These are phyloP conservation scores for Xanthia togata DNA, from an alignment of 2,888 invertebrate species.

Conservation along the genomic window DNA sequence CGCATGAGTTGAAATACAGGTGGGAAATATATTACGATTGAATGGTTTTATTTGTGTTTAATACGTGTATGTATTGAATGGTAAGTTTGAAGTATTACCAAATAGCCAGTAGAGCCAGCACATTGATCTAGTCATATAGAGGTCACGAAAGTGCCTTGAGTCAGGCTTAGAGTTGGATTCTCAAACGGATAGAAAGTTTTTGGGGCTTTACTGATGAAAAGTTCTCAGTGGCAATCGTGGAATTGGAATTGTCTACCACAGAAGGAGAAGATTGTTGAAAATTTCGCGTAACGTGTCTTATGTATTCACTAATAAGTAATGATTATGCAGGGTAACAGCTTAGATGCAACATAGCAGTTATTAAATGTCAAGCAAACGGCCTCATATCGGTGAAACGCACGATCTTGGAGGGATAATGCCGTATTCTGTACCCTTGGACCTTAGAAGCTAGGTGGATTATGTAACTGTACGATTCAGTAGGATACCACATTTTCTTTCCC, in stretches of 20 bases:
- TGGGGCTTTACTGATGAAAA: neutral
- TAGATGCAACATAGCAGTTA: slow-evolving; percentile 30
- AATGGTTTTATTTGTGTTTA: slow-evolving; percentile 56
- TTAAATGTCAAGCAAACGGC: slow-evolving; percentile 47
- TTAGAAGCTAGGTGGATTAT: neutral
- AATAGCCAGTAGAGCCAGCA: neutral
- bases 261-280: neutral
- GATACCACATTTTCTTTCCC: neutral
- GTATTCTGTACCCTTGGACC: slow-evolving; percentile 11
- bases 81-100: slow-evolving; percentile 22
- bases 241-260: neutral
- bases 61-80: slow-evolving; percentile 46
- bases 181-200: neutral
- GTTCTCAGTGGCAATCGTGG: too few relatives aligned
- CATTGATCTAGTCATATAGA: neutral
- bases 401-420: slow-evolving; percentile 23
- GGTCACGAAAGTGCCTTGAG: neutral
- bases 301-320: slow-evolving; percentile 24
- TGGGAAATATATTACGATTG: slow-evolving; percentile 48
- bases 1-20: slow-evolving; percentile 51
- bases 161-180: neutral
- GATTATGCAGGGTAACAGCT: neutral
- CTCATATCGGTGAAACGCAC: slow-evolving; percentile 18
- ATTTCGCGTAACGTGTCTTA: neutral
- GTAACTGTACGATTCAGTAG: neutral